Evolutionary conservation across 2,113 vertebrate genomes (phyloP).

Genomic region (Syrmaticus mikado): DNA sequence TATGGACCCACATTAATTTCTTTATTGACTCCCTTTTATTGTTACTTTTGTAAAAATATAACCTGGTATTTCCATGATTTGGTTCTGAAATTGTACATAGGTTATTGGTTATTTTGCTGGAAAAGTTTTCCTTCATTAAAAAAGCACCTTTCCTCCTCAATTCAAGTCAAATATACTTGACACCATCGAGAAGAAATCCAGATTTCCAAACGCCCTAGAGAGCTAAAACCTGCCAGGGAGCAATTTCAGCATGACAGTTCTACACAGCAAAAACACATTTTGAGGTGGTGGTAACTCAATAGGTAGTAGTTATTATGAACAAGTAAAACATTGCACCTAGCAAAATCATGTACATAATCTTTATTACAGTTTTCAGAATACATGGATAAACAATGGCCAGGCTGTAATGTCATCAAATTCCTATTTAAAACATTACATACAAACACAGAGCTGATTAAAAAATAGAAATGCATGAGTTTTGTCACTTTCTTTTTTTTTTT

Average conservation of each 20-base stretch:
- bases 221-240: background rate
- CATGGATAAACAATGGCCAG: slow-evolving; percentile 64
- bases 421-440: slow-evolving; percentile 66
- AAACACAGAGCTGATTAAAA: slow-evolving; percentile 65
- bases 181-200: background rate
- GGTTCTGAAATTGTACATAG: fast-evolving
- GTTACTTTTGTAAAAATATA: background rate
- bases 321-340: slow-evolving; percentile 52
- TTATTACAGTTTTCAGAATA: slow-evolving; percentile 68
- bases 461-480: slow-evolving; percentile 65
- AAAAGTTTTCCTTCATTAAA: background rate
- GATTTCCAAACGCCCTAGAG: background rate
- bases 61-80: background rate
- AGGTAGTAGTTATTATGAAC: slow-evolving; percentile 14
- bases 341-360: slow-evolving; percentile 43
- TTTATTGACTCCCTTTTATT: slow-evolving; percentile 43
- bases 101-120: background rate
- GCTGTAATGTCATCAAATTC: slow-evolving; percentile 68
- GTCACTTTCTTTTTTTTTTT: slow-evolving; percentile 24
- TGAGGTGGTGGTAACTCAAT: background rate
- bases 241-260: background rate
- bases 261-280: background rate
- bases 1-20: background rate
- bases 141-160: background rate
- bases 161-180: slow-evolving; percentile 12